Percentiles rank a stretch among this genome's conserved stretches.
Evolutionary conservation across 2,888 invertebrate species (phyloP).

Genomic region (Lepidochrysops patricia): DNA sequence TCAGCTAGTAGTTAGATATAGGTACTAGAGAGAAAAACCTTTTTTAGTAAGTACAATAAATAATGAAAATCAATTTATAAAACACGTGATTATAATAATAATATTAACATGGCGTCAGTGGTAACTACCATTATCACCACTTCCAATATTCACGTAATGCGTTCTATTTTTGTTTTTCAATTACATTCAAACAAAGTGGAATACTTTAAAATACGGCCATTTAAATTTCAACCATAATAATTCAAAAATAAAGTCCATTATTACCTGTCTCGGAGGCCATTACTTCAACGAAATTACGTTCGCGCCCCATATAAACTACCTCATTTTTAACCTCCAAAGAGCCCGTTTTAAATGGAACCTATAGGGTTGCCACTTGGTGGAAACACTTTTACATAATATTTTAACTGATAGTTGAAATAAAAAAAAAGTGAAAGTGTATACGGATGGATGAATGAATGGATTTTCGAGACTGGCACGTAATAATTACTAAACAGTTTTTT

Average conservation of each 20-base stretch:
- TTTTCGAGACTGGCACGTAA: too few relatives aligned
- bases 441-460: too few relatives aligned
- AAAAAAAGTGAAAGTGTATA: too few relatives aligned
- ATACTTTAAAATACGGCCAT: not conserved
- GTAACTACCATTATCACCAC: not conserved
- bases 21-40: too few relatives aligned
- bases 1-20: too few relatives aligned
- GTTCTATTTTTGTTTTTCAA: constrained; percentile 9
- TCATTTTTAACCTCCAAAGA: constrained; percentile 20
- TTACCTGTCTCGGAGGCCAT: constrained; percentile 14
- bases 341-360: constrained; percentile 6
- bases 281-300: constrained; percentile 18
- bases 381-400: not conserved
- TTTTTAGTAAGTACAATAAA: too few relatives aligned
- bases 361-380: not conserved
- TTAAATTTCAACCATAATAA: constrained; percentile 18
- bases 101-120: not conserved
- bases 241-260: constrained; percentile 15
- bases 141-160: not conserved
- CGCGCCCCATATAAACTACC: constrained; percentile 19
- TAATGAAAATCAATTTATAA: too few relatives aligned
- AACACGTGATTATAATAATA: too few relatives aligned
- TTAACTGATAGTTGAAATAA: not conserved
- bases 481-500: too few relatives aligned
- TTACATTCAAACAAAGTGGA: not conserved